phyloP scores from a whole-genome alignment of 2,888 invertebrate genomes.

The Diogma glabrata region DNA sequence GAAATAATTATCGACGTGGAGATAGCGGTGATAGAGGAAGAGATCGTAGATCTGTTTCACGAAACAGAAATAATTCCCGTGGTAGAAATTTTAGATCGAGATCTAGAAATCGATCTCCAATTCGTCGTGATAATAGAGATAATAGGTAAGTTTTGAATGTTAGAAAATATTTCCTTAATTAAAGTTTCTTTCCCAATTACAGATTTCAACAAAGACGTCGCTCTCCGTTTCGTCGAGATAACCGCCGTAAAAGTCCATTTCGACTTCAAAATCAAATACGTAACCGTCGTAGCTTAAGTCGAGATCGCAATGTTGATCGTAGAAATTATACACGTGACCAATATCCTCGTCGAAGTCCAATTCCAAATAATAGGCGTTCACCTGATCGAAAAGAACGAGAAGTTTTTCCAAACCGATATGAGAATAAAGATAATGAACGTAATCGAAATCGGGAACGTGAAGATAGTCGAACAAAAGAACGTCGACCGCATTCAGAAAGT shows the following conservation, averaged over 20 bases:
- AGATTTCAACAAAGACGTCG: not conserved
- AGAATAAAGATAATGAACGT: conserved; percentile 1
- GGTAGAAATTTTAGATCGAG: not conserved
- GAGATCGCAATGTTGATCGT: conserved; percentile 21
- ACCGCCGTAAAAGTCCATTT: conserved; percentile 29
- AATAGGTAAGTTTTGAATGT: not conserved
- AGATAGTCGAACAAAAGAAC: not conserved
- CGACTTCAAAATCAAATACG: not conserved
- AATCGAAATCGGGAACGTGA: conserved; percentile 10
- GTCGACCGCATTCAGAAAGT: conserved; percentile 6
- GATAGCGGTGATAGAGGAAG: conserved; percentile 13
- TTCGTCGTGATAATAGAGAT: conserved; percentile 19
- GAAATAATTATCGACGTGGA: conserved; percentile 18
- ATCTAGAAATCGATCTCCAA: conserved; percentile 8
- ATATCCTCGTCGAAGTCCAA: conserved; percentile 27
- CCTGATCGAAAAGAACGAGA: conserved; percentile 1
- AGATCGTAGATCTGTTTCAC: conserved; percentile 1
- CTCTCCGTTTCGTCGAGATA: conserved; percentile 19
- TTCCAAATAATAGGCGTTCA: conserved; percentile 23
- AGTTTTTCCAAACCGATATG: conserved; percentile 1
- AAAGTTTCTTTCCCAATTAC: too few species aligned
- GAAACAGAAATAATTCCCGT: not conserved
- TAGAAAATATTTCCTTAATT: too few species aligned
- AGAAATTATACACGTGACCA: conserved; percentile 23
- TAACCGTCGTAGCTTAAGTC: conserved; percentile 18